Percentiles rank a stretch among this genome's conserved stretches.
phyloP scores from a whole-genome alignment of 1,140 invertebrate genomes.

The Meloidogyne hapla region DNA sequence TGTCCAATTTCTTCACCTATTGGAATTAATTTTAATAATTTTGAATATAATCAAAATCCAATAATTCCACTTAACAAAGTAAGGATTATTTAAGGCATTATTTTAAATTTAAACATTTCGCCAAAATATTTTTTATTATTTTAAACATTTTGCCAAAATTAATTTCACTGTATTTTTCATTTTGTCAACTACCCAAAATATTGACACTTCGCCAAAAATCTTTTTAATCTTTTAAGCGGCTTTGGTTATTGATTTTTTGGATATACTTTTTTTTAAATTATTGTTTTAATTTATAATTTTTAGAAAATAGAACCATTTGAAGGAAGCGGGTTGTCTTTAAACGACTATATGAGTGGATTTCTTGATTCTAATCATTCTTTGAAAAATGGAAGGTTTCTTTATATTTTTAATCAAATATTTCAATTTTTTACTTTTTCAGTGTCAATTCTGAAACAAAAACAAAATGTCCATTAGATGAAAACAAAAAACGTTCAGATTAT shows the following conservation, averaged over 20 bases:
- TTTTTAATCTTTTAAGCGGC: neutral
- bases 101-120: neutral
- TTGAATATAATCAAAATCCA: neutral
- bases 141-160: neutral
- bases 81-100: too few species aligned
- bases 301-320: neutral
- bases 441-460: neutral
- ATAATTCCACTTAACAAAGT: neutral
- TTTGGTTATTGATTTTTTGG: neutral
- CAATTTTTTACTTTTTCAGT: too few species aligned
- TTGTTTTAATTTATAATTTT: neutral
- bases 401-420: neutral
- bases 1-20: neutral
- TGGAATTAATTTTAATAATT: conserved; percentile 4
- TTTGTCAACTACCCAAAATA: neutral
- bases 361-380: neutral
- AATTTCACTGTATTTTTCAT: neutral
- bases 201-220: neutral
- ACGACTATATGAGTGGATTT: neutral
- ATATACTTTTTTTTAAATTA: too few species aligned
- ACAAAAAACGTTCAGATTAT: conserved; percentile 67
- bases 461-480: neutral
- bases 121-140: neutral
- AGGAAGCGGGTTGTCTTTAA: neutral
- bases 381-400: neutral